Percentiles rank a stretch among this genome's conserved stretches.
These are phyloP conservation scores for Hartigia nigra DNA, from an alignment of 2,888 invertebrate genomes.

Conservation along the genomic window DNA sequence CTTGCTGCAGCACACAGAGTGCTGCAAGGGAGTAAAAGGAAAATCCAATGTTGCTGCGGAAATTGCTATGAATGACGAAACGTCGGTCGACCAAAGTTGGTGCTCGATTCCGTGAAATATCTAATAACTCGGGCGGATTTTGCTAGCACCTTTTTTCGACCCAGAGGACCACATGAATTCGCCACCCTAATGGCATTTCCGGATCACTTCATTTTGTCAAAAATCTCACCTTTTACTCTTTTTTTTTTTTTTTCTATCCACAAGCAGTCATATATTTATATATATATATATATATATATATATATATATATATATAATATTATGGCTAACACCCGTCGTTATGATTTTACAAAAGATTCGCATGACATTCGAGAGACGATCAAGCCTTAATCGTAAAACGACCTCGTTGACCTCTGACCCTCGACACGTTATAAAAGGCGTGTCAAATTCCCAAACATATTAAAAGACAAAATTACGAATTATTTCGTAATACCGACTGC, in stretches of 20 bases:
- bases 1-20: not conserved
- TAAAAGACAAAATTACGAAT: not conserved
- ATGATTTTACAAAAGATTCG: not conserved
- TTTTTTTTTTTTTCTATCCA: too few species aligned
- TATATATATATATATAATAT: not conserved
- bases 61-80: slow-evolving; percentile 1
- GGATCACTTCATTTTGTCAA: not conserved
- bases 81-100: too few species aligned
- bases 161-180: not conserved
- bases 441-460: too few species aligned
- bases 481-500: not conserved
- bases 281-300: not conserved
- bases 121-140: not conserved
- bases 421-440: too few species aligned
- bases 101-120: not conserved
- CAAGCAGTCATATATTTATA: too few species aligned
- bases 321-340: not conserved
- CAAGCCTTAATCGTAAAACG: too few species aligned
- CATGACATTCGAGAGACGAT: too few species aligned
- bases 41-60: slow-evolving; percentile 12
- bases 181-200: not conserved
- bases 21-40: slow-evolving; percentile 13
- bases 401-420: too few species aligned
- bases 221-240: too few species aligned
- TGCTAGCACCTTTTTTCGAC: not conserved